Base-by-base conservation (phyloP, 2,797 vertebrate genomes). In the Moxostoma hubbsi region DNA sequence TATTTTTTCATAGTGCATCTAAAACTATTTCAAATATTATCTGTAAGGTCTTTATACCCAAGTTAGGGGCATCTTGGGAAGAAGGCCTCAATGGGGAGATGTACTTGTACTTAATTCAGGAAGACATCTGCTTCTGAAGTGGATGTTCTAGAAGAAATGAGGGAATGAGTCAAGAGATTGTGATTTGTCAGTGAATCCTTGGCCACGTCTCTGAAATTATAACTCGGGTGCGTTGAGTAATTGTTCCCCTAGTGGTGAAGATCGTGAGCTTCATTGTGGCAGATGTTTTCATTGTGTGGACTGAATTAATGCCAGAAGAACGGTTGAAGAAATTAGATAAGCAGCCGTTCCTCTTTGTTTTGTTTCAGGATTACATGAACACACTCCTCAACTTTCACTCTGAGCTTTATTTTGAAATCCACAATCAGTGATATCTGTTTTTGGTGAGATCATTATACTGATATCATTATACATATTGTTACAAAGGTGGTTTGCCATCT, bases 361-460 rank as follows among this genome's bases (percentile, higher is more conserved):
- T 47, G 7, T 0, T 73, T 50, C 68, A 46, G n/a, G 9, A 69
- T 54, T 43, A 46, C 43, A 58, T 46, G 68, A 50, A 61, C 57
- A n/a, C 47, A 24, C 57, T 46, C 49, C 46, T 50, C 24, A 24
- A 24, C 24, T 24, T 24, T 24, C 24, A 24, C 1, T 24, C 24
- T 24, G 45, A 49, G 16, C 69, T 73, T 13, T 61, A 24, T 50
- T 61, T 73, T n/a, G 46, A 50, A 61, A 61, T 47, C 46, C 7
- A 3, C 11, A 18, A 43, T 18, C 7, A 12, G 15, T 45, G 11
- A 1, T 71, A 5, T 16, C 24, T 49, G 1, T 49, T 11, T 11
- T n/a, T 69, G 12, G 9, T 69, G 18, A 13, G 36, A 13, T 51
- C 7, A 24, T 50, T 36, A 18, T 18, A 18, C 18, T 18, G 18